Evolutionary conservation across 2,888 invertebrate genomes (phyloP).

Genomic region (Epicampocera succincta): DNA sequence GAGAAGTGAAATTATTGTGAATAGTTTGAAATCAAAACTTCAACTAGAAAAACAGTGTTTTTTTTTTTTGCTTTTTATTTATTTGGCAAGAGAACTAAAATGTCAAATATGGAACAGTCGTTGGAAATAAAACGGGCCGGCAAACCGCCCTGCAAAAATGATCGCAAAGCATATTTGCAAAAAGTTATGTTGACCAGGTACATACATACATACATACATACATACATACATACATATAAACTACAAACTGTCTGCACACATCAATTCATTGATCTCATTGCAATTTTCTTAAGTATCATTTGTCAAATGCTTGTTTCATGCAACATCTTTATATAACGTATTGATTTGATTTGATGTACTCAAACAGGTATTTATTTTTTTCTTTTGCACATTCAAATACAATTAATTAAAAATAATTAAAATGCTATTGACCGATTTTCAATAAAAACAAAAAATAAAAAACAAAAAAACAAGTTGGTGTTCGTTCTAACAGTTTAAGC

Average conservation of each 20-base stretch:
- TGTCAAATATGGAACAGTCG: conserved; percentile 76
- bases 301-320: background rate
- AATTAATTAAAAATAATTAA: conserved; percentile 19
- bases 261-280: no score
- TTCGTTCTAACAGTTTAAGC: conserved; percentile 10
- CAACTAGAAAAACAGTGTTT: background rate
- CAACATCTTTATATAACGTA: background rate
- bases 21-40: conserved; percentile 2
- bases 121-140: conserved; percentile 76
- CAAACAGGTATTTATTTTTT: conserved; percentile 38
- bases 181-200: conserved; percentile 81
- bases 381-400: conserved; percentile 9
- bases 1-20: conserved; percentile 9
- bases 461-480: conserved; percentile 49
- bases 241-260: no score
- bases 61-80: background rate
- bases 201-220: background rate
- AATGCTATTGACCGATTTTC: conserved; percentile 57
- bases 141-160: conserved; percentile 81
- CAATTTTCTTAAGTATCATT: conserved; percentile 1
- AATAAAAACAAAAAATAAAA: no score
- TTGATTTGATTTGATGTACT: conserved; percentile 16
- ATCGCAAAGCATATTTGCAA: conserved; percentile 80
- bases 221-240: no score
- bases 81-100: background rate